Evolutionary conservation across 2,113 vertebrate genomes (phyloP), one percentile per base, ranked within the genome.

Genomic region (Recurvirostra avosetta): DNA sequence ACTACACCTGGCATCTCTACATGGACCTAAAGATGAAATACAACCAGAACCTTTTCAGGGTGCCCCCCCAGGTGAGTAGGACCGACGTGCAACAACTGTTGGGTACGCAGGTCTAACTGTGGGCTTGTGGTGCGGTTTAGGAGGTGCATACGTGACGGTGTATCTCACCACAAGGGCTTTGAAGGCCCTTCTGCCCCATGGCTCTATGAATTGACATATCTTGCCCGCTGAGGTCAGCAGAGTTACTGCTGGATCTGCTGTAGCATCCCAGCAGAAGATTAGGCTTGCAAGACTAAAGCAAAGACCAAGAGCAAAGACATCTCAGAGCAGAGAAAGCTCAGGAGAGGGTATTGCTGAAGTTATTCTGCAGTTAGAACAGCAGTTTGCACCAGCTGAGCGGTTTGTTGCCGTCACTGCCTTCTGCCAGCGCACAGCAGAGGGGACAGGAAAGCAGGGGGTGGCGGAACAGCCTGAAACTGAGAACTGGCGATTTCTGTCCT

Each of bases 1-100:
- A 98, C 98, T 99, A 99, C 55, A 98, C 98, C 68, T 99, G 98
- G 98, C 98, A 98, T 68, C 98, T 99, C 7, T 99, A 98, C 96
- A 95, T 52, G 41, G 98, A 98, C n/a, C 94, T 99, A 53, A 98
- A 97, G 75, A 89, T 96, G 93, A 98, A 98, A 89, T 97, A 98
- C 80, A 96, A 77, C 29, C 98, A 98, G 96, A 97, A 95, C 86
- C 84, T 96, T 14, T 95, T 96, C 50, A 98, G 97, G 63, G 95
- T 94, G 61, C 89, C 98, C 16, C 88, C 93, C 2, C 95, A 98
- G 98, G 99, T 99, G 97, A 97, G 95, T 71, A 45, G 77, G 55
- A 41, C 34, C 11, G 52, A 36, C 3, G 3, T 13, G 41, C 45
- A 23, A 12, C 18, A 9, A 14, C 45, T 20, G 12, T 6, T 23